Evolutionary conservation across 53 echinoderm and acorn worm species (phyloP), one percentile per base, ranked within the genome.

Genomic region (Antedon mediterranea): DNA sequence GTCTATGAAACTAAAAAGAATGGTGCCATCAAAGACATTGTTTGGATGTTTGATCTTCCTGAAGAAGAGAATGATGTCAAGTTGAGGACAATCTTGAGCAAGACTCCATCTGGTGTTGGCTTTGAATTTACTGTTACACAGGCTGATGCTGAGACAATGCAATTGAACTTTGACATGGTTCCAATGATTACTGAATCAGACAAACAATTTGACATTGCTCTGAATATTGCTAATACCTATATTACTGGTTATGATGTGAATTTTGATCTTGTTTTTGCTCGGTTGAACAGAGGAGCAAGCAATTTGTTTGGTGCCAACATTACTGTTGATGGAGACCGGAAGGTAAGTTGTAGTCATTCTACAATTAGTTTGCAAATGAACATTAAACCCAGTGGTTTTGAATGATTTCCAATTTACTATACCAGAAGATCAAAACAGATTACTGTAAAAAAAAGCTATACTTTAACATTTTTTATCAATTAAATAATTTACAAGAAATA

Each of bases 221-320:
- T 79, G 14, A 79, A 31, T 34, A 4, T 79, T 29, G 31, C 71
- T 4, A 71, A 70, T 71, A 79, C 31, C 71, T 79, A 78, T 30
- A 78, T 78, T 7, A 3, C 43, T 31, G 78, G 78, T 28, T 78
- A 78, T 78, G 78, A 78, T 27, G 41, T 31, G n/a, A 76, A 29
- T 33, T 1, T 76, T 0, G 57, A 57, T 26, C 4, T 37, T 37
- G 11, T 37, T 4, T 18, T 57, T 23, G 2, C 57, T 15, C 2
- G 23, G 15, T 3, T 18, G 14, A 8, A 57, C 14, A 15, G 14
- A 18, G 23, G 14, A 8, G 57, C 7, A 18, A 15, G 3, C 11
- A 57, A 18, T 15, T 18, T 57, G 14, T 8, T 23, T 23, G 57
- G 57, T 2, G 2, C 57, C 23, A 57, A 57, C 57, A 57, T 57